Evolutionary conservation across 1,140 invertebrate genomes (phyloP).

Genomic region (Pissodes strobi): DNA sequence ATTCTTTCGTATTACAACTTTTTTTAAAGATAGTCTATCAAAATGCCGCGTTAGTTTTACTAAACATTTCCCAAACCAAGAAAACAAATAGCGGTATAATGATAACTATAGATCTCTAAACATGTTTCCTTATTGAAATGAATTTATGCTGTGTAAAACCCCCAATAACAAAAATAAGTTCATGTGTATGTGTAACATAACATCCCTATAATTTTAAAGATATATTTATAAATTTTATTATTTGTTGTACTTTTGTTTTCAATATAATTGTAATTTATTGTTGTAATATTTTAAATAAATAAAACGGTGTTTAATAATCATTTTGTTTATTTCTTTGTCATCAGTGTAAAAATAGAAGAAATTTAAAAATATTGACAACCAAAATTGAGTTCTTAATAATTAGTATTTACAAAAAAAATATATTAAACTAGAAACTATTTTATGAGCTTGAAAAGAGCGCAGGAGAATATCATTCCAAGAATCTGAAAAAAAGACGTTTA

Average conservation of each 20-base stretch:
- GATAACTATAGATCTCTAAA: no score
- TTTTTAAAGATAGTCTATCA: no score
- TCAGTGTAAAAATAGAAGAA: no score
- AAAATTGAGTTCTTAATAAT: background rate
- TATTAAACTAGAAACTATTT: slow-evolving; percentile 11
- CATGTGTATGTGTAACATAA: slow-evolving; percentile 4
- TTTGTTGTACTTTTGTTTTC: slow-evolving; percentile 35
- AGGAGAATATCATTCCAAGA: slow-evolving; percentile 74
- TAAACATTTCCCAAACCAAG: no score
- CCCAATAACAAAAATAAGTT: no score
- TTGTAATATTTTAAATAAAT: slow-evolving; percentile 35
- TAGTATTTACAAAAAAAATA: background rate
- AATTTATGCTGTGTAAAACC: no score
- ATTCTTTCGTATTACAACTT: no score
- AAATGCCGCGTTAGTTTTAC: no score
- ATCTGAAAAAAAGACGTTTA: slow-evolving; percentile 65
- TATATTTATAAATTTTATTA: slow-evolving; percentile 33
- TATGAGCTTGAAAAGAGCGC: slow-evolving; percentile 62
- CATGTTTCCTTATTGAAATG: no score
- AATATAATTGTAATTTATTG: slow-evolving; percentile 29
- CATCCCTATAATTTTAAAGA: slow-evolving; percentile 9
- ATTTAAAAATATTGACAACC: no score
- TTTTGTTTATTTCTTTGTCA: no score
- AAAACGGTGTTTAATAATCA: slow-evolving; percentile 21
- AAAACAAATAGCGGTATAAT: no score